Base-by-base conservation (phyloP, 2,797 vertebrate genomes). In the Ctenopoma multispine region DNA sequence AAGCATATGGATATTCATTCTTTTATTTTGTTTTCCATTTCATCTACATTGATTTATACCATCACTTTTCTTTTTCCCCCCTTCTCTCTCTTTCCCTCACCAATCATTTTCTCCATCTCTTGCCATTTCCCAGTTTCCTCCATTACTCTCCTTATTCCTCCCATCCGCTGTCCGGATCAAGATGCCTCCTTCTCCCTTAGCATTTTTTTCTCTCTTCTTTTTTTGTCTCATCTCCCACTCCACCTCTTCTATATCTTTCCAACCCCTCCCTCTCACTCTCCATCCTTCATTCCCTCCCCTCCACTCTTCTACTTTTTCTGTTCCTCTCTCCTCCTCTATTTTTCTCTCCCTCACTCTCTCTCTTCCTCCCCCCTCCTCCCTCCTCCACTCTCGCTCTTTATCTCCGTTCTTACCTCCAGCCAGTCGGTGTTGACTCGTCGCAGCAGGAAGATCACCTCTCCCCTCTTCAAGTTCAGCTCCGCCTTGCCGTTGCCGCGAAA, bases 401-500 rank as follows among this genome's bases (percentile, higher is more conserved):
- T 60, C 75, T 82, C 69, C 4, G 48, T 65, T 74, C 92, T 94
- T 87, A 97, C 96, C 96, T 99, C 98, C 85, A 99, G 90, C 98
- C 97, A 99, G 88, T 99, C 96, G 49, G 94, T 92, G 82, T 99
- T 99, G 87, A 99, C 91, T 90, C 92, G 95, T 79, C 95, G 95
- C 84, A 98, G 95, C 55, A 99, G 95, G 91, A 97, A 97, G 92
- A 99, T 95, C 93, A 98, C 91, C 43, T 97, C 95, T 84, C 97
- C 97, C 68, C 91, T 94, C 87, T 95, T 96, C 90, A 99, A 95
- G 72, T 81, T 96, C 84, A 99, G 89, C 90, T 99, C 98, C 81
- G 96, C 89, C 51, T 95, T 94, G 87, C 87, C 85, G 70, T 91
- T 96, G 70, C 95, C 95, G 43, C 93, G 94, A 93, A 99, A 99